These are phyloP conservation scores for Corythucha ciliata DNA, from an alignment of 2,888 invertebrate genomes.

Conservation along the genomic window DNA sequence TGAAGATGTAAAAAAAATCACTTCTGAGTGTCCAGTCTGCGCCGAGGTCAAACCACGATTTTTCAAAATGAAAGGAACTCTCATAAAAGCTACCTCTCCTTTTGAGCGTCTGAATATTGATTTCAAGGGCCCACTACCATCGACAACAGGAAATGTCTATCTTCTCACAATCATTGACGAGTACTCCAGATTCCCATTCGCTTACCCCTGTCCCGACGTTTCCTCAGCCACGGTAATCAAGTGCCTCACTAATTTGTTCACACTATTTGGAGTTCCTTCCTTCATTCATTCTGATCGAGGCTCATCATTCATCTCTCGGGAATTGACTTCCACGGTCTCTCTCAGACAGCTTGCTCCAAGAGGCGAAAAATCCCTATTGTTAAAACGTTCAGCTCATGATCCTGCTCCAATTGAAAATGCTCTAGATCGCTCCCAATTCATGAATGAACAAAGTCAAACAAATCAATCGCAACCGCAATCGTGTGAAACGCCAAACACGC, in stretches of 20 bases:
- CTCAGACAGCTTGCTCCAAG: too few relatives aligned
- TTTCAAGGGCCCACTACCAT: neutral
- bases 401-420: too few relatives aligned
- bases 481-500: too few relatives aligned
- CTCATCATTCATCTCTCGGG: slow-evolving; percentile 11
- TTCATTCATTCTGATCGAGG: slow-evolving; percentile 17
- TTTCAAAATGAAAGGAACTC: too few relatives aligned
- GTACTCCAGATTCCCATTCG: neutral
- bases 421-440: too few relatives aligned
- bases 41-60: slow-evolving; percentile 6
- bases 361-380: too few relatives aligned
- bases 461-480: too few relatives aligned
- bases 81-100: too few relatives aligned
- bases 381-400: too few relatives aligned
- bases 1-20: slow-evolving; percentile 4
- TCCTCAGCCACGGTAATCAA: slow-evolving; percentile 3
- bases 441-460: too few relatives aligned
- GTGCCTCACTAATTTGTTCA: neutral
- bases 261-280: slow-evolving; percentile 1
- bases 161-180: slow-evolving; percentile 30
- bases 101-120: neutral
- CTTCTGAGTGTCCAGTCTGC: neutral
- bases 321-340: too few relatives aligned
- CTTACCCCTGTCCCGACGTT: slow-evolving; percentile 1
- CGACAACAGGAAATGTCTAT: slow-evolving; percentile 1